Evolutionary conservation across 2,113 vertebrate species (phyloP).

Genomic region (Anguilla rostrata): DNA sequence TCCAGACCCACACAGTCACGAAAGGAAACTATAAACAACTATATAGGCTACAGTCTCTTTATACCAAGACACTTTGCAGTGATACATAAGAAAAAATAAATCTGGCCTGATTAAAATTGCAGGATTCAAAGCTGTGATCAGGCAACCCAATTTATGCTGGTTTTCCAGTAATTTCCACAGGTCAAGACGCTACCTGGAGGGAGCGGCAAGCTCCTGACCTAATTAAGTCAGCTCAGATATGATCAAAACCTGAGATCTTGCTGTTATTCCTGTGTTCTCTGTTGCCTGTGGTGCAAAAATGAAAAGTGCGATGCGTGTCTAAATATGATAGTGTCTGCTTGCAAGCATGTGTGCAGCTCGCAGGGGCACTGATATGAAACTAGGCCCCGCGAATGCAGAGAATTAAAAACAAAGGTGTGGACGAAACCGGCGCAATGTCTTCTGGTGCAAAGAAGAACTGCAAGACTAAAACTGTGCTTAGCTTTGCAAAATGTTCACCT

Average conservation of each 20-base stretch:
- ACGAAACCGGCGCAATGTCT: not conserved
- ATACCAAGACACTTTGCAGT: not conserved
- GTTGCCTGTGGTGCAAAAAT: conserved; percentile 29
- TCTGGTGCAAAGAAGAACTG: not conserved
- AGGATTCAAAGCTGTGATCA: not conserved
- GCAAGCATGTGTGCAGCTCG: not conserved
- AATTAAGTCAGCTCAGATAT: conserved; percentile 67
- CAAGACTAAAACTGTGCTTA: not conserved
- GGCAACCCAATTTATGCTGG: not conserved
- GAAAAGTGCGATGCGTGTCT: conserved; percentile 58
- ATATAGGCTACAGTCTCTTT: not conserved
- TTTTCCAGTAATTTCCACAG: conserved; percentile 19
- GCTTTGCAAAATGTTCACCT: not conserved
- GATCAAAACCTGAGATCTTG: conserved; percentile 59
- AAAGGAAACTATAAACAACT: not conserved
- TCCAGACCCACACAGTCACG: not conserved
- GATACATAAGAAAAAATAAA: not conserved
- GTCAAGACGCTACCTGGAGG: conserved; percentile 23
- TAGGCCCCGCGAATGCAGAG: not conserved
- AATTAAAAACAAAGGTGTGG: not conserved
- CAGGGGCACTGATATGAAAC: not conserved
- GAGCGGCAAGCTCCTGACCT: conserved; percentile 44
- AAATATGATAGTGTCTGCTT: conserved; percentile 56
- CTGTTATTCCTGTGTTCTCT: conserved; percentile 9
- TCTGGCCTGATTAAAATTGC: not conserved